Evolutionary conservation across 2,797 vertebrate species (phyloP), one percentile per base, ranked within the genome.

Genomic region (Schizothorax lantsangensis): DNA sequence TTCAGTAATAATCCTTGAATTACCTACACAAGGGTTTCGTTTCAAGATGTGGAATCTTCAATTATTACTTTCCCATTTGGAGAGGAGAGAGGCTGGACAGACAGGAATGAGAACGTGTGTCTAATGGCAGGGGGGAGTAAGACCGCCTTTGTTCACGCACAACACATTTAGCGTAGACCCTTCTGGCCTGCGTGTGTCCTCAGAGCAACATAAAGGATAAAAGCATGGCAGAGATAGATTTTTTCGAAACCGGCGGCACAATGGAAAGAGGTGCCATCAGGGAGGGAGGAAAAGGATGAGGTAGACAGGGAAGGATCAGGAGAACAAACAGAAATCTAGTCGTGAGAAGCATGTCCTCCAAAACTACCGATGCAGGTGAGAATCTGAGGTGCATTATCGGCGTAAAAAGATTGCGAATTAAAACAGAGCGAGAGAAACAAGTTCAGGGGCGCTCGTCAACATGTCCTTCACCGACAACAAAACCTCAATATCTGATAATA

Each of bases 41-140:
- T 95, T 95, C 95, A 95, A 95, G 95, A 96, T 95, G 94, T 95
- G 94, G 95, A 95, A 95, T 96, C 94, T 95, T 96, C 94, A 95
- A 95, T 96, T 96, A 96, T 95, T 95, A 94, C 95, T 90, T 93
- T 94, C 94, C 95, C 94, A 95, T 96, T 96, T 95, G 94, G 93
- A 93, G 92, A 89, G 91, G 87, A 91, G 91, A 86, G 84, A 84
- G 57, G 77, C 79, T 38, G 81, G 81, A 74, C 64, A 72, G 36
- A 91, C 80, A 87, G 47, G 91, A 90, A 93, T 71, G 86, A 82
- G 86, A 78, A 69, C 23, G 81, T 73, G 84, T 74, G 66, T 74
- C 93, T 96, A 95, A 95, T 96, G 94, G 94, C 93, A 91, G 92
- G 38, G 84, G 90, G 92, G 89, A 94, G 93, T 93, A 92, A 95